These are phyloP conservation scores for Xenentodon cancila DNA, from an alignment of 2,797 vertebrate species.

Conservation along the genomic window DNA sequence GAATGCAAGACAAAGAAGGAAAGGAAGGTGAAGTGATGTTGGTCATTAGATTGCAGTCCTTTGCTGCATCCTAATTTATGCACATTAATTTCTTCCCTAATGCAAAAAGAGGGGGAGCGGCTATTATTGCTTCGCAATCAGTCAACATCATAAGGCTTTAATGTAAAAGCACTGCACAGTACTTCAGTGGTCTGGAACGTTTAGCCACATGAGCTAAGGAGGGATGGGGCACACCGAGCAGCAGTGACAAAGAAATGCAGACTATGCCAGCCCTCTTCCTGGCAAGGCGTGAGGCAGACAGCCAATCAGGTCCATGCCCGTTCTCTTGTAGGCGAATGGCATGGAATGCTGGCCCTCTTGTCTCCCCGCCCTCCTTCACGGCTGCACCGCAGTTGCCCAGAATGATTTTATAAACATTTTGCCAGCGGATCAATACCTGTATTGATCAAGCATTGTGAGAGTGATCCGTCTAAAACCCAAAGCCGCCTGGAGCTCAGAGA, in stretches of 20 bases:
- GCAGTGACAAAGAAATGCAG: constrained; percentile 57
- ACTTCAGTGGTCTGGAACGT: constrained; percentile 65
- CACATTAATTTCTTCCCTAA: constrained; percentile 75
- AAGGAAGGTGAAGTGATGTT: constrained; percentile 49
- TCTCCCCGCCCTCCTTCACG: constrained; percentile 70
- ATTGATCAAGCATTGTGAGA: constrained; percentile 99
- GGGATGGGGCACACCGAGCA: constrained; percentile 56
- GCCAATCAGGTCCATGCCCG: constrained; percentile 78
- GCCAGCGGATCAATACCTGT: constrained; percentile 98
- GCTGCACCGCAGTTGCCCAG: constrained; percentile 80
- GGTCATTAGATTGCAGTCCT: constrained; percentile 74
- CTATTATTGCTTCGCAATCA: constrained; percentile 63
- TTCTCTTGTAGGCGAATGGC: constrained; percentile 78
- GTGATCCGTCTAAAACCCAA: constrained; percentile 92
- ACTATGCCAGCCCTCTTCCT: constrained; percentile 72
- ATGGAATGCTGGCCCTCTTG: constrained; percentile 73
- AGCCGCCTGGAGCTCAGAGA: constrained; percentile 86
- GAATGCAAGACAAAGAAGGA: constrained; percentile 1
- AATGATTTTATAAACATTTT: constrained; percentile 99
- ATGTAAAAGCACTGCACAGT: constrained; percentile 58
- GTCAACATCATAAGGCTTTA: constrained; percentile 57
- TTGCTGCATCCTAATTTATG: constrained; percentile 81
- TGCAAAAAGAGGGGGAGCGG: constrained; percentile 47
- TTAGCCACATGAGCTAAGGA: constrained; percentile 54
- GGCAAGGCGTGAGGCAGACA: constrained; percentile 78